Evolutionary conservation across 2,797 vertebrate genomes (phyloP).

Genomic region (Sorex maritimensis): DNA sequence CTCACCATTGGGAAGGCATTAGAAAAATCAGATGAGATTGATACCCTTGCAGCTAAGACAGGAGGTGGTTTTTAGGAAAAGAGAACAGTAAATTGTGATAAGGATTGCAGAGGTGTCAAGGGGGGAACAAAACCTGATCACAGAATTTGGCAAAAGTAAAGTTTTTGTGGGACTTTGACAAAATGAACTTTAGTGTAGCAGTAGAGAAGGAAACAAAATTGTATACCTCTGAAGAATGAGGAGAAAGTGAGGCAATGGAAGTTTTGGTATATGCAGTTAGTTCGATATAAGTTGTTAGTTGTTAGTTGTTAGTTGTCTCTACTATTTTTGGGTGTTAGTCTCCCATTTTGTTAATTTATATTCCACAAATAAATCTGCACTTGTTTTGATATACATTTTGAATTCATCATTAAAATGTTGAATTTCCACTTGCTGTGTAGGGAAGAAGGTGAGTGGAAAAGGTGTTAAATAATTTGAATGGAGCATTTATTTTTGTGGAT

Average conservation of each 20-base stretch:
- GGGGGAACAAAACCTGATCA: neutral
- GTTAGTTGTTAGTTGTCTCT: too few relatives aligned
- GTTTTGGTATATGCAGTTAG: neutral
- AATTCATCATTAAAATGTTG: neutral
- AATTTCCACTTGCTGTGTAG: neutral
- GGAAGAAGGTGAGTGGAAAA: neutral
- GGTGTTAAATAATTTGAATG: neutral
- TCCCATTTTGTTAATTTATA: too few relatives aligned
- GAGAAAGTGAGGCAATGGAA: neutral
- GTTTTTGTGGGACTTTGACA: neutral
- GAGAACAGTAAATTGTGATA: slow-evolving; percentile 17
- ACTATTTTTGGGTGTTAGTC: too few relatives aligned
- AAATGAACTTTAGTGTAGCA: neutral
- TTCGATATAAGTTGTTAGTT: neutral
- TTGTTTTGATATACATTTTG: neutral
- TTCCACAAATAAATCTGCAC: neutral
- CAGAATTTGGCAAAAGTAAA: neutral
- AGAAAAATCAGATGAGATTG: neutral
- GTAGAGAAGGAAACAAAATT: slow-evolving; percentile 24
- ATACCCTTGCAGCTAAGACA: slow-evolving; percentile 14
- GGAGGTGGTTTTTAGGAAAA: slow-evolving; percentile 24
- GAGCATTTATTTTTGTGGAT: neutral
- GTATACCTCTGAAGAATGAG: neutral
- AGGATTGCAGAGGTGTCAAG: neutral
- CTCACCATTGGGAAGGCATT: slow-evolving; percentile 31